phyloP scores from a whole-genome alignment of 2,888 invertebrate species.

The Habrosyne pyritoides region DNA sequence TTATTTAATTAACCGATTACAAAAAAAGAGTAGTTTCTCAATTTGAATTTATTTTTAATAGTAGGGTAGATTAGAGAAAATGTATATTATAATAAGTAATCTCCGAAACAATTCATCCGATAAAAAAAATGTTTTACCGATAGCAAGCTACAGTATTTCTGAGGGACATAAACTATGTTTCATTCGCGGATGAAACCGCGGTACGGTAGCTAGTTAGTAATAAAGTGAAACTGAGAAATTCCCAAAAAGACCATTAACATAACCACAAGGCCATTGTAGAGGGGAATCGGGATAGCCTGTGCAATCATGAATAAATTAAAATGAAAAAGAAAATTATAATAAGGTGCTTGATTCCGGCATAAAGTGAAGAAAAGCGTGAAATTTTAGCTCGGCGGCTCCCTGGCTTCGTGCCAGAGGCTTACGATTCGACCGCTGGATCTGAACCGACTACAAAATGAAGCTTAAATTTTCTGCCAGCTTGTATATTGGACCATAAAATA shows the following conservation, averaged over 20 bases:
- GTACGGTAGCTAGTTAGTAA: conserved; percentile 6
- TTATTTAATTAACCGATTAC: no score
- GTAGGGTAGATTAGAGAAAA: no score
- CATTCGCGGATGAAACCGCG: no score
- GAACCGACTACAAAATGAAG: conserved; percentile 17
- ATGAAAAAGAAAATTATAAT: conserved; percentile 27
- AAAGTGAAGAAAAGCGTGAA: conserved; percentile 31
- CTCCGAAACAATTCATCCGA: no score
- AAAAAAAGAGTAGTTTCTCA: no score
- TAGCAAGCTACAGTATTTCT: no score
- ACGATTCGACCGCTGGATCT: conserved; percentile 24
- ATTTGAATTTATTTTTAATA: no score
- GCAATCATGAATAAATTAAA: conserved; percentile 23
- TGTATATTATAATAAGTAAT: no score
- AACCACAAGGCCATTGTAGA: background rate
- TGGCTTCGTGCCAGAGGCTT: conserved; percentile 32
- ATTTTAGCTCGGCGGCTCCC: conserved; percentile 17
- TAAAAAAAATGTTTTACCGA: no score
- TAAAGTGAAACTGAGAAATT: conserved; percentile 11
- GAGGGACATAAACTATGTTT: no score
- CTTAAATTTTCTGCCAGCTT: background rate
- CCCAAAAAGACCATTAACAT: background rate
- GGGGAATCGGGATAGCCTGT: conserved; percentile 16
- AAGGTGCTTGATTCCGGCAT: conserved; percentile 14
- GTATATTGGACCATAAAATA: background rate